Base-by-base conservation (phyloP, 2,113 vertebrate species). In the Hippolais icterina region DNA sequence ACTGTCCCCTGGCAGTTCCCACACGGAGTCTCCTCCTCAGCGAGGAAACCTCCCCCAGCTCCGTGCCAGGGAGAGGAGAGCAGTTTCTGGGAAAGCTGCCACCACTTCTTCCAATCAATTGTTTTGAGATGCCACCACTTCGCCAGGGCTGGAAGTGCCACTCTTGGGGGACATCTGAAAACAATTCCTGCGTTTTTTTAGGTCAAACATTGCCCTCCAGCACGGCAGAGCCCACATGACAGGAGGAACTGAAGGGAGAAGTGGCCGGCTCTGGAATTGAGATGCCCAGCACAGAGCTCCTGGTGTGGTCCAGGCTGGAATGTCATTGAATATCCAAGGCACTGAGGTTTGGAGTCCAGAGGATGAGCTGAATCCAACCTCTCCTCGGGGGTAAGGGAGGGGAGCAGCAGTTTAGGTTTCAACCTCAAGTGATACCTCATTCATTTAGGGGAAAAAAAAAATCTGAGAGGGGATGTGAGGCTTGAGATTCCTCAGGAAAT, bases 51-150 rank as follows among this genome's bases (percentile, higher is more conserved):
- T 91, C 78, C 66, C 78, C 90, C 88, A 83, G 81, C 89, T 83
- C 91, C 72, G 15, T 95, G 96, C 94, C 97, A 96, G 75, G 71
- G 41, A 76, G 64, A 7, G 71, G 41, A 76, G 64, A 7, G 54
- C 78, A 76, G 70, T 42, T 95, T 92, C 95, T 97, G 96, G 95
- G 94, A 97, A 84, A 60, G 68, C 90, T 95, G 95, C 97, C 97
- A 97, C 69, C 31, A 3, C 82, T 92, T 28, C 89, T 95, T 44
- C 93, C 84, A 90, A 68, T 89, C 96, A 92, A 95, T 96, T 96
- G 94, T 95, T 97, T 72, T 52, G 10, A 82, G 94, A 90, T 71
- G 91, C 87, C 96, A 94, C 90, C 87, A 12, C 91, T 95, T 90
- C 63, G 19, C 87, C 94, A 47, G 61, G 75, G 78, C 96, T 90